A percentile compares a stretch with the other conserved stretches of the same genome.
Conservation (phyloP, 2,888 invertebrate species). For the Alloscopus bannaensis region DNA sequence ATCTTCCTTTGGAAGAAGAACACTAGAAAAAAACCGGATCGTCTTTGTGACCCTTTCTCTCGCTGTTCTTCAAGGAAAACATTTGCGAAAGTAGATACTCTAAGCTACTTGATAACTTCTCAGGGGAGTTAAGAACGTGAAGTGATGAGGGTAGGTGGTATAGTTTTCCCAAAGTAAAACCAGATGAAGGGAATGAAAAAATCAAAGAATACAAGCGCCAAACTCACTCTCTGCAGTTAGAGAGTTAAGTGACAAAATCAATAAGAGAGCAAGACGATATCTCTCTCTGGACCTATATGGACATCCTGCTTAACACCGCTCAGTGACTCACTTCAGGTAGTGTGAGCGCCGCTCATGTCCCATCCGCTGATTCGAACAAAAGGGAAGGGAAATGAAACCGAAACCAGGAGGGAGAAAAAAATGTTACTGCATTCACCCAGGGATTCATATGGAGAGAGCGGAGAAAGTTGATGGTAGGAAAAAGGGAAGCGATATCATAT, state of each 20-base stretch:
- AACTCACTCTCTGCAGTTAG: too few relatives aligned
- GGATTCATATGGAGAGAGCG: not conserved
- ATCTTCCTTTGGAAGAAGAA: not conserved
- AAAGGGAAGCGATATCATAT: constrained; percentile 12
- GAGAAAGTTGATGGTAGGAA: constrained; percentile 26
- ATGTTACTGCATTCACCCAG: too few relatives aligned
- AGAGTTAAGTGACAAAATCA: constrained; percentile 62
- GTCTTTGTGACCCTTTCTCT: too few relatives aligned
- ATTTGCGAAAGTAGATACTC: constrained; percentile 42
- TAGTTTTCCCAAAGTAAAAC: too few relatives aligned
- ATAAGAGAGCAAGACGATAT: constrained; percentile 48
- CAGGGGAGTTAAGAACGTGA: not conserved
- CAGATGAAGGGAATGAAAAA: constrained; percentile 20
- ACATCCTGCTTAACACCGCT: constrained; percentile 63
- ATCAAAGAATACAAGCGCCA: constrained; percentile 14
- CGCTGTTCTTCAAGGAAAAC: too few relatives aligned
- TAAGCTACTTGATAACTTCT: constrained; percentile 44
- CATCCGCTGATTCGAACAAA: constrained; percentile 46
- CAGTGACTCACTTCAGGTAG: too few relatives aligned
- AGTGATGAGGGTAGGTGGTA: constrained; percentile 33
- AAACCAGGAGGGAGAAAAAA: constrained; percentile 16
- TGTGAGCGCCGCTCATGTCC: too few relatives aligned
- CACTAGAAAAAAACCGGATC: constrained; percentile 4
- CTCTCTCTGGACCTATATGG: constrained; percentile 62
- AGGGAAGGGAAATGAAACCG: constrained; percentile 13